A percentile compares a stretch with the other conserved stretches of the same genome.
phyloP scores from a whole-genome alignment of 2,113 vertebrate genomes.

The Callipepla californica region DNA sequence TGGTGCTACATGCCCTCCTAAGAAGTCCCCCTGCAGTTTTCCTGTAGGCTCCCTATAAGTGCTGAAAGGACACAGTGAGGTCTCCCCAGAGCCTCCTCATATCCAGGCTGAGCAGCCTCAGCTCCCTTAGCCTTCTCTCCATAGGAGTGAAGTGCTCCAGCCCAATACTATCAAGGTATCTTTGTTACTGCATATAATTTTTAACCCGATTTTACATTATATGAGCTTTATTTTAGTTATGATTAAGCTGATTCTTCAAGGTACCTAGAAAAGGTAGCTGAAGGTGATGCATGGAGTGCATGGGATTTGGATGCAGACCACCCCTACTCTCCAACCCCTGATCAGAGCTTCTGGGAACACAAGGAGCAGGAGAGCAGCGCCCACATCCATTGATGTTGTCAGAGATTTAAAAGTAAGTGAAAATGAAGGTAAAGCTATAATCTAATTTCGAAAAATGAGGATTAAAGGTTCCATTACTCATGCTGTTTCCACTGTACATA shows the following conservation, averaged over 20 bases:
- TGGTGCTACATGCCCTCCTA: too few species aligned
- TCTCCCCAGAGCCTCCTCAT: background rate
- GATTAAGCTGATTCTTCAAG: constrained; percentile 70
- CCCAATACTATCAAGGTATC: background rate
- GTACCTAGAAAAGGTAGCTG: constrained; percentile 59
- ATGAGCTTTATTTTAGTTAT: constrained; percentile 55
- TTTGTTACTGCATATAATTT: constrained; percentile 58
- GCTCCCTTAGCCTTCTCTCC: background rate
- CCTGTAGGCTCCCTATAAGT: too few species aligned
- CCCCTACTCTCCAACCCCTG: constrained; percentile 9
- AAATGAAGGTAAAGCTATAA: constrained; percentile 75
- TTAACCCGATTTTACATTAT: constrained; percentile 63
- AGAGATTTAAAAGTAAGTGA: constrained; percentile 62
- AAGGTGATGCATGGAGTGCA: constrained; percentile 69
- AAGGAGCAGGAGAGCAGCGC: constrained; percentile 35
- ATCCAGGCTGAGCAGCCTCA: background rate
- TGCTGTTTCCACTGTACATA: constrained; percentile 77
- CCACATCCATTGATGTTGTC: constrained; percentile 21
- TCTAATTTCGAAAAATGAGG: constrained; percentile 82
- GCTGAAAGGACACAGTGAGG: too few species aligned
- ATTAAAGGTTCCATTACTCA: constrained; percentile 80
- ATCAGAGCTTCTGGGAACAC: constrained; percentile 42
- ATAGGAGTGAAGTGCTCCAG: background rate
- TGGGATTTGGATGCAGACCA: constrained; percentile 47
- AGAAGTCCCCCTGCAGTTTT: too few species aligned